A percentile compares a stretch with the other conserved stretches of the same genome.
These are phyloP conservation scores for Chymomyza amoena DNA, from an alignment of 2,888 invertebrate species.

Conservation along the genomic window DNA sequence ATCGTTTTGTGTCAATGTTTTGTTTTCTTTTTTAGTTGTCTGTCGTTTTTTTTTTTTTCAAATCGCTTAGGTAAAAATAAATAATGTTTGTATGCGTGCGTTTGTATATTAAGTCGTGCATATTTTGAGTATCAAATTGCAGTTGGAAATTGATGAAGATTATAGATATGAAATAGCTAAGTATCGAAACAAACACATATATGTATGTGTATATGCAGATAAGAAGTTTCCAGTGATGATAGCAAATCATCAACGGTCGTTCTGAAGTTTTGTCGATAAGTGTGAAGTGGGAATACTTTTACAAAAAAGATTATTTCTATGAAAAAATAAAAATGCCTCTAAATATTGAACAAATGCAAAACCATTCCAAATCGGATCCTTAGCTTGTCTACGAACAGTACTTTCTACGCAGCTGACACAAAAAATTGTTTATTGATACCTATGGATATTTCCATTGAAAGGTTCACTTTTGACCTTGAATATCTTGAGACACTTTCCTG, in stretches of 20 bases:
- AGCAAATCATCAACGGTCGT: not conserved
- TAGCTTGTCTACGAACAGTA: too few species aligned
- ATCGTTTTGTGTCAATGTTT: slow-evolving; percentile 5
- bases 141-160: not conserved
- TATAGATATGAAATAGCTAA: not conserved
- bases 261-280: not conserved
- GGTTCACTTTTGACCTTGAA: too few species aligned
- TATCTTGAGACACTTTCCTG: too few species aligned
- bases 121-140: not conserved
- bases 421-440: too few species aligned
- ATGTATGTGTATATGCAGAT: not conserved
- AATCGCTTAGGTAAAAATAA: not conserved
- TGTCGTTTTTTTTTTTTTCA: not conserved
- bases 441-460: too few species aligned
- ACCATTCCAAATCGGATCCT: too few species aligned
- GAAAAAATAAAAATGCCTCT: too few species aligned
- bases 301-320: too few species aligned
- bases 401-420: too few species aligned
- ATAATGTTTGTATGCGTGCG: not conserved
- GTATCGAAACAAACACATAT: not conserved
- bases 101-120: not conserved
- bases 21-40: not conserved
- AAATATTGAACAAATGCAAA: too few species aligned
- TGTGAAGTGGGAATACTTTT: not conserved
- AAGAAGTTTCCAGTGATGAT: not conserved